Conservation (phyloP, 2,888 invertebrate species). For the Keiferia lycopersicella region DNA sequence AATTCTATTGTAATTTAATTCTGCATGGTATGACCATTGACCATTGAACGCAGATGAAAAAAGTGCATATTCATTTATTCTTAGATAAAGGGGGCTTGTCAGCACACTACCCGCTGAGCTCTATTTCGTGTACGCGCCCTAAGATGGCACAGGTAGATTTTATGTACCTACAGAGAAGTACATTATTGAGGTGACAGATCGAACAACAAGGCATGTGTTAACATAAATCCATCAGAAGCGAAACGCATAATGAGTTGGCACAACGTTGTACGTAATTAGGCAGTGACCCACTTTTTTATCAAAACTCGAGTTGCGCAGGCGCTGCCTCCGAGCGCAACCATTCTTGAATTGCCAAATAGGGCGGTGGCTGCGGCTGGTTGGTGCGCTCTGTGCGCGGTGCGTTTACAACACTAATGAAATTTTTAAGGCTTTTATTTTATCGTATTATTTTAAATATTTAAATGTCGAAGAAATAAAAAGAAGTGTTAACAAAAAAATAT, state of each 20-base stretch:
- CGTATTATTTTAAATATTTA: neutral
- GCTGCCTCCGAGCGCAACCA: conserved; percentile 6
- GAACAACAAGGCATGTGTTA: conserved; percentile 40
- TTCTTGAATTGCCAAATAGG: conserved; percentile 8
- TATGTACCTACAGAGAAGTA: too few species aligned
- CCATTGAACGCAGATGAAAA: too few species aligned
- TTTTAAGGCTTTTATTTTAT: neutral
- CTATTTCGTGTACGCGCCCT: too few species aligned
- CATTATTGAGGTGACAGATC: neutral
- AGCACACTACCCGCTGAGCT: too few species aligned
- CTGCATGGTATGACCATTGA: too few species aligned
- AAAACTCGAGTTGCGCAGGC: conserved; percentile 42
- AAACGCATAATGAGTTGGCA: conserved; percentile 62
- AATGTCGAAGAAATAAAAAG: neutral
- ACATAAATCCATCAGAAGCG: conserved; percentile 62
- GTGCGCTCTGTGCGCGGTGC: neutral
- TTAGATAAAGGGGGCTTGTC: too few species aligned
- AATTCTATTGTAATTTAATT: too few species aligned
- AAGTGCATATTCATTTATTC: too few species aligned
- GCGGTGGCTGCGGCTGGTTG: neutral
- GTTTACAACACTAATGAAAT: neutral
- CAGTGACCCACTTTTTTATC: conserved; percentile 70
- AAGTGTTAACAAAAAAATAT: too few species aligned
- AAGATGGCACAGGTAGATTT: too few species aligned
- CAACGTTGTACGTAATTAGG: conserved; percentile 68